Conservation (phyloP, 2,797 vertebrate genomes). For the Mionectes olivaceus region DNA sequence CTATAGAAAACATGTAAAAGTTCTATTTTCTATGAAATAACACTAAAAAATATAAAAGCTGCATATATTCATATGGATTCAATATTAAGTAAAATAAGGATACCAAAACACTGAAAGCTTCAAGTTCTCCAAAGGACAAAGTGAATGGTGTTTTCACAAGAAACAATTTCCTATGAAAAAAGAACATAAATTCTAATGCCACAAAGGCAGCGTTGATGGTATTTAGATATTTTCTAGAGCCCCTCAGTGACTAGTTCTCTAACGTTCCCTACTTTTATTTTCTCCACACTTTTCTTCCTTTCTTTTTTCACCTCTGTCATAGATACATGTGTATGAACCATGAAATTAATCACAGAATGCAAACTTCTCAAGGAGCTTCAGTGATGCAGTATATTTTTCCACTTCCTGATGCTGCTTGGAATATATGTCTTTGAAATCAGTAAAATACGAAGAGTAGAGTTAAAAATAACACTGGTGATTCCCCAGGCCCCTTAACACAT, state of each 20-base stretch:
- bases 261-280: not conserved
- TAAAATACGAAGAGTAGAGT: not conserved
- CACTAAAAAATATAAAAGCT: not conserved
- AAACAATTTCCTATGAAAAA: not conserved
- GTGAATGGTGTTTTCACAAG: not conserved
- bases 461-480: not conserved
- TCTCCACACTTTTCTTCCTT: rapidly evolving
- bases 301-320: not conserved
- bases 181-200: not conserved
- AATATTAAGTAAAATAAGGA: not conserved
- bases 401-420: not conserved
- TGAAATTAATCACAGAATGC: not conserved
- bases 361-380: not conserved
- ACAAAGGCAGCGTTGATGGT: not conserved
- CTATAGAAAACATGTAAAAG: not conserved
- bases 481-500: not conserved
- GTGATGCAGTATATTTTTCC: not conserved
- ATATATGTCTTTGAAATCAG: not conserved
- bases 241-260: not conserved
- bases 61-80: not conserved
- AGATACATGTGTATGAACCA: not conserved
- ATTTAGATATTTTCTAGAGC: not conserved
- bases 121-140: not conserved
- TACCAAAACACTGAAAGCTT: not conserved
- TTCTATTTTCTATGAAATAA: not conserved